Conservation (phyloP, 2,888 invertebrate genomes). For the Leptinotarsa rubiginosa region DNA sequence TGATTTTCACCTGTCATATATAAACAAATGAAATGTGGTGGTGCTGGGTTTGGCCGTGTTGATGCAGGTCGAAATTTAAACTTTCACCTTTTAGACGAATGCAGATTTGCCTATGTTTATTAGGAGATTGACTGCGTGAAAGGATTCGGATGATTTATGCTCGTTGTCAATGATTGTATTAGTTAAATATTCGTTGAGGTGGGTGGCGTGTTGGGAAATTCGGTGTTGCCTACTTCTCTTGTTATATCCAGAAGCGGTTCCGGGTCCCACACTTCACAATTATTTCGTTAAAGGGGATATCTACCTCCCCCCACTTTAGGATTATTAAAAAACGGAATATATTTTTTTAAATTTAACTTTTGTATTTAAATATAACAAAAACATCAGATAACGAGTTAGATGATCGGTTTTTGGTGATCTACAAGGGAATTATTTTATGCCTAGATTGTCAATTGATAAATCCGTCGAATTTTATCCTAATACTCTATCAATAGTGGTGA, state of each 20-base stretch:
- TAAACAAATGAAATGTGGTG: conserved; percentile 13
- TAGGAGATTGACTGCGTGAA: conserved; percentile 4
- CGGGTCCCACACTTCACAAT: not conserved
- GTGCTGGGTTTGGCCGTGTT: conserved; percentile 16
- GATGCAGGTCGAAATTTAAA: conserved; percentile 17
- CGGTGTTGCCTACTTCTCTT: not conserved
- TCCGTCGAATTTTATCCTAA: too few relatives aligned
- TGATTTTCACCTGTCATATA: conserved; percentile 26
- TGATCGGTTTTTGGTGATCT: too few relatives aligned
- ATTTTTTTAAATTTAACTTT: too few relatives aligned
- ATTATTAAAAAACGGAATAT: too few relatives aligned
- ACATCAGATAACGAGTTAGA: too few relatives aligned
- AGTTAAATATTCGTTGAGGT: not conserved
- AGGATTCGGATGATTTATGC: conserved; percentile 1
- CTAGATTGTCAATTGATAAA: too few relatives aligned
- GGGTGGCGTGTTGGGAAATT: not conserved
- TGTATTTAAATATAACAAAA: too few relatives aligned
- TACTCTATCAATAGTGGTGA: too few relatives aligned
- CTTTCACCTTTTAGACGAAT: conserved; percentile 15
- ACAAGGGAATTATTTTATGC: too few relatives aligned
- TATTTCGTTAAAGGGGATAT: not conserved
- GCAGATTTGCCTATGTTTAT: conserved; percentile 7
- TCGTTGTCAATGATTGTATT: not conserved
- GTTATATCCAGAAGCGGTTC: not conserved
- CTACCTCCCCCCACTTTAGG: too few relatives aligned